These are phyloP conservation scores for Diaprepes abbreviatus DNA, from an alignment of 2,888 invertebrate genomes.

Conservation along the genomic window DNA sequence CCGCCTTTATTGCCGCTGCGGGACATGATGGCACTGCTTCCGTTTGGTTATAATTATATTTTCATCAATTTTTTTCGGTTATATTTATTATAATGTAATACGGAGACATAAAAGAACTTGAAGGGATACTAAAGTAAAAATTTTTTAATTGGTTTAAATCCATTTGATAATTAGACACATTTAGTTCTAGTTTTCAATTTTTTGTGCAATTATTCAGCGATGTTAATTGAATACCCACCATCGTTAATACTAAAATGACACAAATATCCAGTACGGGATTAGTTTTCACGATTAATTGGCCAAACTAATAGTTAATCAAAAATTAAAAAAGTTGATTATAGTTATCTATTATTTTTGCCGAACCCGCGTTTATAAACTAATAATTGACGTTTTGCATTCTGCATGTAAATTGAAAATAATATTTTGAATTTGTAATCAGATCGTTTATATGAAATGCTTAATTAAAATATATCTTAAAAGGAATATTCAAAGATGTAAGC, in stretches of 20 bases:
- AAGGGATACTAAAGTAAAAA: too few species aligned
- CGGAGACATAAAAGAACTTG: too few species aligned
- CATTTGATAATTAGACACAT: too few species aligned
- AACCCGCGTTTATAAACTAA: constrained; percentile 11
- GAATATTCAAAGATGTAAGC: constrained; percentile 26
- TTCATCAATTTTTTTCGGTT: too few species aligned
- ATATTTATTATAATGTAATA: too few species aligned
- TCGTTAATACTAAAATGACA: constrained; percentile 12
- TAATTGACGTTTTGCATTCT: constrained; percentile 31
- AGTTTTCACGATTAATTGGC: constrained; percentile 12
- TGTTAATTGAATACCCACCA: constrained; percentile 8
- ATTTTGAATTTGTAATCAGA: constrained; percentile 34
- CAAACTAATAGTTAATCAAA: constrained; percentile 20
- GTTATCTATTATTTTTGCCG: constrained; percentile 16
- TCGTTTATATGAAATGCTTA: constrained; percentile 12
- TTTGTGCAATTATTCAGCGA: background rate
- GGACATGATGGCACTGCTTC: too few species aligned
- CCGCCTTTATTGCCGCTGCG: too few species aligned
- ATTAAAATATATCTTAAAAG: constrained; percentile 37
- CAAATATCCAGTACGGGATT: constrained; percentile 16
- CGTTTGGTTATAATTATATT: too few species aligned
- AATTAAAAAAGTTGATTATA: constrained; percentile 17
- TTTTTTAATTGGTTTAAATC: too few species aligned
- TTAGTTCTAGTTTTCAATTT: background rate
- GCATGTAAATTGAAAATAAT: constrained; percentile 35